Conservation (phyloP, 2,113 vertebrate genomes). For the Parotia lawesii region DNA sequence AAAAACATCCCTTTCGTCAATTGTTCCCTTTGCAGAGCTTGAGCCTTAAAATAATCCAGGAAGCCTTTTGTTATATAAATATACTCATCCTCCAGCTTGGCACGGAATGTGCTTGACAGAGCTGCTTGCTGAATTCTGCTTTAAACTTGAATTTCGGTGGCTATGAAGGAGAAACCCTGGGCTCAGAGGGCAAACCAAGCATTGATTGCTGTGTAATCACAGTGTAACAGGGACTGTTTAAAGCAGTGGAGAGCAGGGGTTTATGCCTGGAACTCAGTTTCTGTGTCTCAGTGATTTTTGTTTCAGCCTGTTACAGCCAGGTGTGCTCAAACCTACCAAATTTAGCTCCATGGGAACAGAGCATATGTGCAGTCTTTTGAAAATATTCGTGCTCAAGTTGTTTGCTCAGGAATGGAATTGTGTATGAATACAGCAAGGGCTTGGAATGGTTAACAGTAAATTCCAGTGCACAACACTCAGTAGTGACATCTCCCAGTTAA, state of each 20-base stretch:
- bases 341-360: not conserved
- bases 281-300: not conserved
- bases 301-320: not conserved
- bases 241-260: not conserved
- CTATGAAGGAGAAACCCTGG: not conserved
- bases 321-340: not conserved
- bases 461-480: not conserved
- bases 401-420: not conserved
- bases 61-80: slow-evolving; percentile 38
- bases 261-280: not conserved
- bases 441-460: not conserved
- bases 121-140: not conserved
- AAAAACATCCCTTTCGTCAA: not conserved
- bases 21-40: not conserved
- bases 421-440: not conserved
- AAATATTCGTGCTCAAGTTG: not conserved
- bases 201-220: not conserved
- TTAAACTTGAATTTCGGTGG: not conserved
- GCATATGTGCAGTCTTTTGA: not conserved
- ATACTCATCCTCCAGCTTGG: not conserved
- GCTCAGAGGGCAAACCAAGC: not conserved
- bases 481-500: not conserved
- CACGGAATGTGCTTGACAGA: not conserved
- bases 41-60: slow-evolving; percentile 19
- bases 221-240: not conserved